Percentiles rank a stretch among this genome's conserved stretches.
These are phyloP conservation scores for Hippocampus zosterae DNA, from an alignment of 2,113 vertebrate species.

Conservation along the genomic window DNA sequence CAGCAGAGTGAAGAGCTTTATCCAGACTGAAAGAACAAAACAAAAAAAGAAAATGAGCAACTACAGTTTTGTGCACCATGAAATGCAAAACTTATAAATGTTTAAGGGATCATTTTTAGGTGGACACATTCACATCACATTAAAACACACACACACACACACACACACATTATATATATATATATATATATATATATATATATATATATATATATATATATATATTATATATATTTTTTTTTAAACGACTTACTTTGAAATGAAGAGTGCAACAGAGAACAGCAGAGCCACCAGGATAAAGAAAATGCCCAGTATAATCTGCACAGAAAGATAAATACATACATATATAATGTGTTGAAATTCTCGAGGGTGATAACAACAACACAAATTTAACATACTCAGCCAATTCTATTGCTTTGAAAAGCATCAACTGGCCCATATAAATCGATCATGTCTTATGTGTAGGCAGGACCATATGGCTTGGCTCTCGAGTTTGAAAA, in stretches of 20 bases:
- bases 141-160: no score
- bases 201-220: no score
- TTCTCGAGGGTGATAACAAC: neutral
- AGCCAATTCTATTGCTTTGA: slow-evolving; percentile 20
- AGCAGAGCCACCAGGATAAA: slow-evolving; percentile 92
- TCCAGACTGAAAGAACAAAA: slow-evolving; percentile 63
- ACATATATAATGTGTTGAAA: neutral
- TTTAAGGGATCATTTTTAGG: neutral
- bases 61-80: neutral
- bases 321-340: slow-evolving; percentile 22
- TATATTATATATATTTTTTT: no score
- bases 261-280: slow-evolving; percentile 87
- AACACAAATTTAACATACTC: neutral
- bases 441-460: slow-evolving; percentile 44
- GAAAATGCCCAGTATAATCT: slow-evolving; percentile 90
- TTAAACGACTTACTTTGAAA: slow-evolving; percentile 89
- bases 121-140: neutral
- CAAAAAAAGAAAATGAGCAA: neutral
- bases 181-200: no score
- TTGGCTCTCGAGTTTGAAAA: slow-evolving; percentile 48
- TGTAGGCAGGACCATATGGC: slow-evolving; percentile 63
- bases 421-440: slow-evolving; percentile 20
- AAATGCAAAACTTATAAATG: neutral
- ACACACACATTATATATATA: no score
- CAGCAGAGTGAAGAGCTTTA: slow-evolving; percentile 91